These are phyloP conservation scores for Oscheius sp. DNA, from an alignment of 2,888 invertebrate genomes.

Conservation along the genomic window DNA sequence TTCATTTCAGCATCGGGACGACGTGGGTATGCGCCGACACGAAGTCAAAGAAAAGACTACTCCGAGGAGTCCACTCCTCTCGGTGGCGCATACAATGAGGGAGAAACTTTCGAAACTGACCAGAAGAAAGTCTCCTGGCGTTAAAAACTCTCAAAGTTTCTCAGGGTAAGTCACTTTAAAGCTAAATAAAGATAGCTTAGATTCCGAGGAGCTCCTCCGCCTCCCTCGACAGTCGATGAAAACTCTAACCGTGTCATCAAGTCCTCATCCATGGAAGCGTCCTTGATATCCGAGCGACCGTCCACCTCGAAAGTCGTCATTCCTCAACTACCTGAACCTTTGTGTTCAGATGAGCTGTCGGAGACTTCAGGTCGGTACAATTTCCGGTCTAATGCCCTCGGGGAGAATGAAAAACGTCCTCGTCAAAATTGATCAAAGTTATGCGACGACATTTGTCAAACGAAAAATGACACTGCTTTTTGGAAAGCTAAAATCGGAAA, in stretches of 20 bases:
- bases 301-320: conserved; percentile 37
- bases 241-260: conserved; percentile 55
- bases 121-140: conserved; percentile 26
- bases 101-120: conserved; percentile 47
- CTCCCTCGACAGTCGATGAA: conserved; percentile 45
- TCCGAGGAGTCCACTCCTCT: conserved; percentile 65
- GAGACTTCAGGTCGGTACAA: conserved; percentile 9
- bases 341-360: conserved; percentile 38
- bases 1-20: neutral
- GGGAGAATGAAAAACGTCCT: conserved; percentile 17
- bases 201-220: conserved; percentile 16
- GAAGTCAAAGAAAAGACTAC: conserved; percentile 32
- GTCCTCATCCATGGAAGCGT: conserved; percentile 53
- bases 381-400: neutral
- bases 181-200: neutral
- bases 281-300: conserved; percentile 11
- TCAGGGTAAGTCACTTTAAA: conserved; percentile 35
- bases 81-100: conserved; percentile 65
- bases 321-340: conserved; percentile 44
- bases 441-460: too few species aligned
- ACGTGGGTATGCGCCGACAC: conserved; percentile 10
- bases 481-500: too few species aligned
- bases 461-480: too few species aligned
- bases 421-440: too few species aligned
- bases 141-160: conserved; percentile 47